A percentile compares a stretch with the other conserved stretches of the same genome.
These are phyloP conservation scores for Camarhynchus parvulus DNA, from an alignment of 2,113 vertebrate genomes.

Conservation along the genomic window DNA sequence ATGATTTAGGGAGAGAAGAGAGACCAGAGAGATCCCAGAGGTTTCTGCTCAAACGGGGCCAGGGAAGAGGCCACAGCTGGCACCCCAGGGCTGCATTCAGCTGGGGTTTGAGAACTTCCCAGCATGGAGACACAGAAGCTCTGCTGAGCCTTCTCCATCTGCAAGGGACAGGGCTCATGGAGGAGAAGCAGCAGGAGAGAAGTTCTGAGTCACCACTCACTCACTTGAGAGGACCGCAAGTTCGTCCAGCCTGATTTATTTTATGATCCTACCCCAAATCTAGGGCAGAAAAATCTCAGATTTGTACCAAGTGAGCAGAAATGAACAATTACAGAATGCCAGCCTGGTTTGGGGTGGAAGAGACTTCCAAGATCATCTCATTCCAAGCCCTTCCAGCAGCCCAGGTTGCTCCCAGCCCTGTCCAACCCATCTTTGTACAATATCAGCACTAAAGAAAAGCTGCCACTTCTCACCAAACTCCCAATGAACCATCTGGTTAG, in stretches of 20 bases:
- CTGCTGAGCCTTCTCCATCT: background rate
- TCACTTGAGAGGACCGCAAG: fast-evolving
- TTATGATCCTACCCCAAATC: background rate
- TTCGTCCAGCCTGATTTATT: background rate
- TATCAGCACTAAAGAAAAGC: background rate
- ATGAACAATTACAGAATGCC: background rate
- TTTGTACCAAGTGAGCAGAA: background rate
- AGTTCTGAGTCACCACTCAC: background rate
- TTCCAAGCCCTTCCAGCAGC: background rate
- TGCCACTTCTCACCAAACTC: background rate
- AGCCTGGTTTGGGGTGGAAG: background rate
- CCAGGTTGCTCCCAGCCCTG: background rate
- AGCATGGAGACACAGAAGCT: background rate
- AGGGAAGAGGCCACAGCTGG: background rate
- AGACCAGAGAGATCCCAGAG: background rate
- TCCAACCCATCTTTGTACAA: background rate
- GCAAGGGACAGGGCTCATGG: background rate
- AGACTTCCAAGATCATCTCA: background rate
- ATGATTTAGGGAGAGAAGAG: background rate
- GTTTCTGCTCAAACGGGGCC: background rate
- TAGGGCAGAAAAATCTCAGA: background rate
- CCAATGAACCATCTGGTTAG: background rate
- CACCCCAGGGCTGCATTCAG: background rate
- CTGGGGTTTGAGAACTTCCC: background rate
- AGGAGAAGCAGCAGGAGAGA: background rate